A percentile compares a stretch with the other conserved stretches of the same genome.
Conservation (phyloP, 53 echinoderm and acorn worm genomes). For the Paelopatides confundens region DNA sequence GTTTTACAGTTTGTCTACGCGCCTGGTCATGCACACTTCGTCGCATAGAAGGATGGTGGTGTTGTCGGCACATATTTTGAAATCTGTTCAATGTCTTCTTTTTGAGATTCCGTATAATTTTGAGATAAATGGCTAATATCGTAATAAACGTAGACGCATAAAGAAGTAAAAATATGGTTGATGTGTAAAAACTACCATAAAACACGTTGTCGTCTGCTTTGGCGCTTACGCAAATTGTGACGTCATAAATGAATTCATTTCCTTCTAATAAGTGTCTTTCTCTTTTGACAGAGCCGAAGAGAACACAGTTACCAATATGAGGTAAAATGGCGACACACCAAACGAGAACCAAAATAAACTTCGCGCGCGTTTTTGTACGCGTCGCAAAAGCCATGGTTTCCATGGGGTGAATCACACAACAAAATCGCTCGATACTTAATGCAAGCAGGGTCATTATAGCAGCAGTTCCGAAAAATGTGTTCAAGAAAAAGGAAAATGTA, state of each 20-base stretch:
- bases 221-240: constrained; percentile 75
- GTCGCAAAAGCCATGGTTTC: constrained; percentile 69
- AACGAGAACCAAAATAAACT: constrained; percentile 72
- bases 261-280: constrained; percentile 47
- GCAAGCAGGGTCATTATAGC: constrained; percentile 90
- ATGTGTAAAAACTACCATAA: constrained; percentile 77
- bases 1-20: constrained; percentile 62
- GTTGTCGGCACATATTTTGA: neutral
- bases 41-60: neutral
- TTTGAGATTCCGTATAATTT: constrained; percentile 70
- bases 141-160: constrained; percentile 81
- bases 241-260: constrained; percentile 47
- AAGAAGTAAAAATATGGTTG: constrained; percentile 75
- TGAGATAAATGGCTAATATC: constrained; percentile 74
- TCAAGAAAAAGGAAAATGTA: constrained; percentile 74
- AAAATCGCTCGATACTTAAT: constrained; percentile 87
- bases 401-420: constrained; percentile 81
- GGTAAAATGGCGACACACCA: constrained; percentile 80
- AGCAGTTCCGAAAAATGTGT: constrained; percentile 84
- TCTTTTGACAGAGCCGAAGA: constrained; percentile 64
- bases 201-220: constrained; percentile 70
- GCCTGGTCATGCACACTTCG: constrained; percentile 48
- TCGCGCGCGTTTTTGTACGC: constrained; percentile 73
- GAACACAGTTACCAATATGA: constrained; percentile 80
- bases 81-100: constrained; percentile 26